Conservation (phyloP, 2,113 vertebrate species). For the Lepus europaeus region DNA sequence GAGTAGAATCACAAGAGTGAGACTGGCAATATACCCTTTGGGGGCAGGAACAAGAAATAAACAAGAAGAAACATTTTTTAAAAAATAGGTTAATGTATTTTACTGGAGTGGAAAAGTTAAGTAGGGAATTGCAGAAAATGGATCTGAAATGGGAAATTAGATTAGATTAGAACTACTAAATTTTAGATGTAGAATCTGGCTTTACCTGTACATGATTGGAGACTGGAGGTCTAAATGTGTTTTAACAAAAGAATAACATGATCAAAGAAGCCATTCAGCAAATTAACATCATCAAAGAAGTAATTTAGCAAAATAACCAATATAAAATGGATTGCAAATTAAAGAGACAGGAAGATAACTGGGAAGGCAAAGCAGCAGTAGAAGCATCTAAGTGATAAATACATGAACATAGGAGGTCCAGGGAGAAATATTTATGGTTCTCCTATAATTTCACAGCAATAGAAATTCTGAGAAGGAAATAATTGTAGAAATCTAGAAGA, state of each 20-base stretch:
- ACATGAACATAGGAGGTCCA: background rate
- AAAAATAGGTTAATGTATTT: background rate
- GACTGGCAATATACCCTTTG: background rate
- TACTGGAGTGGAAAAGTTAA: background rate
- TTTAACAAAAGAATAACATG: background rate
- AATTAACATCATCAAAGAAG: background rate
- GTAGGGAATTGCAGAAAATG: background rate
- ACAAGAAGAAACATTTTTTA: background rate
- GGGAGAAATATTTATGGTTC: background rate
- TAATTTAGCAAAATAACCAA: background rate
- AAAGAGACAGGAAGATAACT: background rate
- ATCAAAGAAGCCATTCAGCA: background rate
- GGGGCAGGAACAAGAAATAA: background rate
- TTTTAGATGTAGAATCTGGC: background rate
- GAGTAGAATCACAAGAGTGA: background rate
- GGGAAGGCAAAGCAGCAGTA: background rate
- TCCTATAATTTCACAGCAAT: background rate
- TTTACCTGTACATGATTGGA: background rate
- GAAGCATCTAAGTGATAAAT: background rate
- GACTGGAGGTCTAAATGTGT: background rate
- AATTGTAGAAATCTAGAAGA: conserved; percentile 8
- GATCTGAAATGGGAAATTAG: background rate
- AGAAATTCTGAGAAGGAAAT: background rate
- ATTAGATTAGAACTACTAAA: background rate
- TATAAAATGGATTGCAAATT: background rate